Evolutionary conservation across 2,888 invertebrate species (phyloP).

Genomic region (Drosophila trichaetosa): DNA sequence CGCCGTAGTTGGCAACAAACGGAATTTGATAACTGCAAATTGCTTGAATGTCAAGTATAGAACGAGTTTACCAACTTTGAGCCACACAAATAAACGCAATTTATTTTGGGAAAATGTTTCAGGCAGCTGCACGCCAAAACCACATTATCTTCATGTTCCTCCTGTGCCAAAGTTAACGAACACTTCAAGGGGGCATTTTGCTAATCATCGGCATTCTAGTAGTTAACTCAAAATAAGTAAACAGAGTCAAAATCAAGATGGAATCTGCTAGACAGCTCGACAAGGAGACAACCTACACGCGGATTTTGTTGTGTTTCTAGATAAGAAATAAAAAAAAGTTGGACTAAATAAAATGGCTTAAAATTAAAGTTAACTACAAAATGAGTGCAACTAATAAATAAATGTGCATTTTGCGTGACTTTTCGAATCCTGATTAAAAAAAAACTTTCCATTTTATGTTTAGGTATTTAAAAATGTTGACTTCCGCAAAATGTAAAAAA

Average conservation of each 20-base stretch:
- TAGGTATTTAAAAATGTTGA: neutral
- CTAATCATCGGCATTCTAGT: neutral
- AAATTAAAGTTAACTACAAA: neutral
- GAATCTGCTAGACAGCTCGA: neutral
- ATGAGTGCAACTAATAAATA: neutral
- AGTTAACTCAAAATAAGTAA: neutral
- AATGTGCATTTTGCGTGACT: neutral
- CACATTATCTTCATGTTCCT: neutral
- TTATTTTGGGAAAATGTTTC: neutral
- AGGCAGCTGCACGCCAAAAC: neutral
- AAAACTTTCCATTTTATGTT: neutral
- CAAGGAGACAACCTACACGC: neutral
- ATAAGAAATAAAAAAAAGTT: too few species aligned
- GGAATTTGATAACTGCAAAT: conserved; percentile 4
- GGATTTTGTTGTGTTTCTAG: too few species aligned
- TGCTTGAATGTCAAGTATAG: neutral
- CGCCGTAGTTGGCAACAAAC: neutral
- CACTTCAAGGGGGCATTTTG: neutral
- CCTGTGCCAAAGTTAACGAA: neutral
- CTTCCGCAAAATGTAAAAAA: neutral
- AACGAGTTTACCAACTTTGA: neutral
- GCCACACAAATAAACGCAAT: neutral
- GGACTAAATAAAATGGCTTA: neutral
- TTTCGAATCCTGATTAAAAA: neutral
- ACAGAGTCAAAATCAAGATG: neutral